phyloP scores from a whole-genome alignment of 1,140 invertebrate species.

The Euwallacea fornicatus region DNA sequence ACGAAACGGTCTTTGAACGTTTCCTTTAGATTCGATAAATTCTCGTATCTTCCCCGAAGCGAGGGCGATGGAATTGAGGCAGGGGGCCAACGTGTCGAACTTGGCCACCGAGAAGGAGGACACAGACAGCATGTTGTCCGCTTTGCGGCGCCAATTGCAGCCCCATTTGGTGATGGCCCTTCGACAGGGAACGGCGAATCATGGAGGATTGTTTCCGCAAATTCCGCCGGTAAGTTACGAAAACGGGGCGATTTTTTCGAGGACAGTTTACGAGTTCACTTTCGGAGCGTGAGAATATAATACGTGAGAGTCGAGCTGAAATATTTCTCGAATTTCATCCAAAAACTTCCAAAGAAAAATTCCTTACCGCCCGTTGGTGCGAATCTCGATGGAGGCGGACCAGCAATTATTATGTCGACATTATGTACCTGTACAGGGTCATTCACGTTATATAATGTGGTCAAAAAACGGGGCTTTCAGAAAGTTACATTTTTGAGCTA shows the following conservation, averaged over 20 bases:
- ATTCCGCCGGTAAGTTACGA: slow-evolving; percentile 30
- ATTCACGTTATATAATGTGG: no score
- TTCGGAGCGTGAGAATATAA: neutral
- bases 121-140: slow-evolving; percentile 56
- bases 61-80: neutral
- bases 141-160: slow-evolving; percentile 55
- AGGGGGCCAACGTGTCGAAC: neutral
- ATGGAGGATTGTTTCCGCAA: slow-evolving; percentile 18
- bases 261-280: no score
- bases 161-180: slow-evolving; percentile 56
- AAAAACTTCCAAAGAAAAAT: neutral
- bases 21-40: neutral
- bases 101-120: slow-evolving; percentile 43
- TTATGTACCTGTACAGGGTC: no score
- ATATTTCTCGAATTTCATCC: neutral
- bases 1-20: neutral
- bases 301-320: neutral
- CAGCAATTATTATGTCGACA: no score
- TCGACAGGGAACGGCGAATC: slow-evolving; percentile 39
- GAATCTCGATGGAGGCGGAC: no score
- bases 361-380: neutral
- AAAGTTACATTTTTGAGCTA: no score
- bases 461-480: no score
- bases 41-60: slow-evolving; percentile 4
- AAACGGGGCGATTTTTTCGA: no score